Conservation (phyloP, 2,888 invertebrate genomes). For the Trachelus tabidus region DNA sequence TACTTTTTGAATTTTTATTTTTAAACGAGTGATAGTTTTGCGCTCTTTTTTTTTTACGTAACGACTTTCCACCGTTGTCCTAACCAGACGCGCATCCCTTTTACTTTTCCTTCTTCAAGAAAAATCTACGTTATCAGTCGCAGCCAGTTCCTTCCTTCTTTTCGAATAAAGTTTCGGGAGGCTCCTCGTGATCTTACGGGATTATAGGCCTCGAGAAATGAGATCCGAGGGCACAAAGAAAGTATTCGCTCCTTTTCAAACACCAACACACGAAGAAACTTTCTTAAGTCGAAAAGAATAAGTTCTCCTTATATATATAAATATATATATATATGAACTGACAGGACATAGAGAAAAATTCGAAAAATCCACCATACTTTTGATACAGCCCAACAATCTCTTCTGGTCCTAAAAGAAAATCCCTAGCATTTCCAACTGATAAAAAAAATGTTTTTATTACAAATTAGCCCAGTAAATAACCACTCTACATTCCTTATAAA, state of each 20-base stretch:
- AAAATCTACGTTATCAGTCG: constrained; percentile 16
- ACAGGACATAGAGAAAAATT: not conserved
- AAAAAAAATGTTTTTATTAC: too few species aligned
- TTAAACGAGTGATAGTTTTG: too few species aligned
- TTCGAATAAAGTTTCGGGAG: constrained; percentile 15
- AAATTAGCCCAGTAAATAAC: too few species aligned
- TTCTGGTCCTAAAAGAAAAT: too few species aligned
- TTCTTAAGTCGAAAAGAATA: constrained; percentile 4
- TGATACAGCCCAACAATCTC: too few species aligned
- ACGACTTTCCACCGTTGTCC: too few species aligned
- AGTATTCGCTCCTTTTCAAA: constrained; percentile 16
- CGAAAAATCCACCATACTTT: not conserved
- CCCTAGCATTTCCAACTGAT: too few species aligned
- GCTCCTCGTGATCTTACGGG: constrained; percentile 17
- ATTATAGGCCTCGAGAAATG: constrained; percentile 20
- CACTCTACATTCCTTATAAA: too few species aligned
- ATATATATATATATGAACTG: too few species aligned
- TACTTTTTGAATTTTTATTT: too few species aligned
- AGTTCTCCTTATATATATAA: not conserved
- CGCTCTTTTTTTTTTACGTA: too few species aligned
- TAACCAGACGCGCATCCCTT: too few species aligned
- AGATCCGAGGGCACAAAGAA: constrained; percentile 18
- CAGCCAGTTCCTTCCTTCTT: constrained; percentile 12
- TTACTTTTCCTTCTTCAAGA: not conserved
- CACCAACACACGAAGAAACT: constrained; percentile 17